Base-by-base conservation (phyloP, 2,888 invertebrate genomes). In the Sesia apiformis region DNA sequence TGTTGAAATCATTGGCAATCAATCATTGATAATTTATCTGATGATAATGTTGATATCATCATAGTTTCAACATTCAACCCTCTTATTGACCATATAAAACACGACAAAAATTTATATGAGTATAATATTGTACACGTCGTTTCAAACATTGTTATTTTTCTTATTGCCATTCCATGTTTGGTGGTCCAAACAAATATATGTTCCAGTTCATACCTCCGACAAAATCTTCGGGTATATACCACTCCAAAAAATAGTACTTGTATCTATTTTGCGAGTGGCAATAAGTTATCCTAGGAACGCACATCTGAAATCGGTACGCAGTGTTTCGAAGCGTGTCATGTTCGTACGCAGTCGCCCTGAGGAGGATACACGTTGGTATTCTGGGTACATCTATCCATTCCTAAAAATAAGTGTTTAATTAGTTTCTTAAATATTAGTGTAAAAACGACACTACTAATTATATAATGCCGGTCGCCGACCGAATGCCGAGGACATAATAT, bases 351-450 rank as follows among this genome's bases (percentile, higher is more conserved):
- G 53, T 63, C 0, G 69, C 78, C 59, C 72, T 68, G 0, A 84
- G 42, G 4, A 73, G 6, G 0, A 82, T 79, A 58, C 84, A 84
- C 0, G 73, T 76, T 3, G 84, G 84, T n/a, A 84, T 76, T 56
- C 80, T 72, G 0, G 52, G 40, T 7, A 78, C 23, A 38, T 72
- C 54, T 3, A 84, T 38, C 81, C 82, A 84, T 7, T 76, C 81
- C 84, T 84, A 67, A 39, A 74, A 74, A 54, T 3, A 42, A 42
- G 7, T 3, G 5, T 42, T 6, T 7, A 42, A 1, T 42, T 42
- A 42, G 23, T 23, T 23, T 23, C 23, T 23, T 23, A 23, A 23
- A 23, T 23, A 23, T 23, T 23, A 23, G 23, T 23, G 23, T 23
- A 23, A 23, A 23, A 23, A 23, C 1, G 23, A 2, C 23, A 23